These are phyloP conservation scores for Neocloeon triangulifer DNA, from an alignment of 1,140 invertebrate genomes.

Conservation along the genomic window DNA sequence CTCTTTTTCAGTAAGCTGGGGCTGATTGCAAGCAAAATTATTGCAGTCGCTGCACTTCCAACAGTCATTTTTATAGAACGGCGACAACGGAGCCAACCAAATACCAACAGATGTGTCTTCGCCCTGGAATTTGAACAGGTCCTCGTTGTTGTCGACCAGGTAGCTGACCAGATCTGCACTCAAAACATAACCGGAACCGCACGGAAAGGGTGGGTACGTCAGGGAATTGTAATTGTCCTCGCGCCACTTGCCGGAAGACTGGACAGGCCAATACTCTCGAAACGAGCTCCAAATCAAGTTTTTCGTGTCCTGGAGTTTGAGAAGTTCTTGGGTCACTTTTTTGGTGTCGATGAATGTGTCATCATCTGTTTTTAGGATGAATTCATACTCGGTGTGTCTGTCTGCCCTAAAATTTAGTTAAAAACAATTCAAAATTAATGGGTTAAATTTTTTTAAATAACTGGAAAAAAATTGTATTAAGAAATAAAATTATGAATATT, in stretches of 20 bases:
- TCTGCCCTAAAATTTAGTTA: conserved; percentile 5
- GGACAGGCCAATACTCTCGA: conserved; percentile 8
- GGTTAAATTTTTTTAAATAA: no score
- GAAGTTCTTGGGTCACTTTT: conserved; percentile 3
- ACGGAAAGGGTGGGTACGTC: conserved; percentile 10
- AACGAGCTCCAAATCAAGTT: conserved; percentile 9
- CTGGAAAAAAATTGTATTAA: no score
- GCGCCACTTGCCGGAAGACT: conserved; percentile 8
- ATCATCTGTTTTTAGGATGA: conserved; percentile 10
- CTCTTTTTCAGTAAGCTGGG: conserved; percentile 1
- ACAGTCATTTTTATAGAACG: no score
- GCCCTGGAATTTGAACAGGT: no score
- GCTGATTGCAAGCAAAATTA: not conserved
- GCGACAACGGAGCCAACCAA: conserved; percentile 1
- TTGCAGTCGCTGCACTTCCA: not conserved
- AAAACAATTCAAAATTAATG: no score
- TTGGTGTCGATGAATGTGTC: conserved; percentile 8
- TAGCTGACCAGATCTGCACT: not conserved
- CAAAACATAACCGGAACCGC: conserved; percentile 10
- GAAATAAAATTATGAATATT: not conserved
- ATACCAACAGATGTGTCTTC: conserved; percentile 1
- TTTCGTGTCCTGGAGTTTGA: conserved; percentile 1
- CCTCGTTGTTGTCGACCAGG: not conserved
- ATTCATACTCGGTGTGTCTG: conserved; percentile 3
- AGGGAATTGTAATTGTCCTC: conserved; percentile 6